Evolutionary conservation across 1,140 invertebrate genomes (phyloP).

Genomic region (Ooceraea biroi): DNA sequence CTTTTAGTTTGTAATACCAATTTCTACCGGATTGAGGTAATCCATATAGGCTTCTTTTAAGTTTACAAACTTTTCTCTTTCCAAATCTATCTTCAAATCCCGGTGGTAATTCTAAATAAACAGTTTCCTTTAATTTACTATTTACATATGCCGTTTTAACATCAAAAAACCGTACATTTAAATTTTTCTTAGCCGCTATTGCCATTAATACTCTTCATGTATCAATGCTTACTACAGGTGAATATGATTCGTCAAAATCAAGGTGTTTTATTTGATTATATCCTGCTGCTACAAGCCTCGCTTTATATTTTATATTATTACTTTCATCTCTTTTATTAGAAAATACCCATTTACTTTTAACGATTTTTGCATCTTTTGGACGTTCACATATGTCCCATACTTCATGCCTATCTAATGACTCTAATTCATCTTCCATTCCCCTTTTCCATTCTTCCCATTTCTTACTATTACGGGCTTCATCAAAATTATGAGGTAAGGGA

Average conservation of each 20-base stretch:
- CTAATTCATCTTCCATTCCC: slow-evolving; percentile 21
- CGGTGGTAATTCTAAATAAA: slow-evolving; percentile 5
- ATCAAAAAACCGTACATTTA: slow-evolving; percentile 13
- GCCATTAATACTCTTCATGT: slow-evolving; percentile 4
- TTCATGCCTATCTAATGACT: not conserved
- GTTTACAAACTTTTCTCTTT: not conserved
- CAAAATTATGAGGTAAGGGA: not conserved
- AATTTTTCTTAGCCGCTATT: not conserved
- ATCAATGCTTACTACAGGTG: slow-evolving; percentile 15
- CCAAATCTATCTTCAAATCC: slow-evolving; percentile 2
- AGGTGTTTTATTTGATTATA: slow-evolving; percentile 36
- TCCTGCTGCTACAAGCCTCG: slow-evolving; percentile 11
- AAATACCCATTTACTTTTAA: slow-evolving; percentile 46
- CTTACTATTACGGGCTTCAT: not conserved
- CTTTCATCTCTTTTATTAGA: not conserved
- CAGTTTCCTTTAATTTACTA: not conserved
- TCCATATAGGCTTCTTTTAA: slow-evolving; percentile 29
- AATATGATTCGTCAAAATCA: slow-evolving; percentile 41
- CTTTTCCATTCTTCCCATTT: not conserved
- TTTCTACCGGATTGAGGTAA: slow-evolving; percentile 1
- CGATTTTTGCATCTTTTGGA: not conserved
- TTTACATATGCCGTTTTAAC: slow-evolving; percentile 28
- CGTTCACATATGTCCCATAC: slow-evolving; percentile 9
- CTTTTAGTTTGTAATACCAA: no score
- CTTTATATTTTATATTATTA: not conserved